Base-by-base conservation (phyloP, 2,888 invertebrate genomes). In the Lacanobia oleracea region DNA sequence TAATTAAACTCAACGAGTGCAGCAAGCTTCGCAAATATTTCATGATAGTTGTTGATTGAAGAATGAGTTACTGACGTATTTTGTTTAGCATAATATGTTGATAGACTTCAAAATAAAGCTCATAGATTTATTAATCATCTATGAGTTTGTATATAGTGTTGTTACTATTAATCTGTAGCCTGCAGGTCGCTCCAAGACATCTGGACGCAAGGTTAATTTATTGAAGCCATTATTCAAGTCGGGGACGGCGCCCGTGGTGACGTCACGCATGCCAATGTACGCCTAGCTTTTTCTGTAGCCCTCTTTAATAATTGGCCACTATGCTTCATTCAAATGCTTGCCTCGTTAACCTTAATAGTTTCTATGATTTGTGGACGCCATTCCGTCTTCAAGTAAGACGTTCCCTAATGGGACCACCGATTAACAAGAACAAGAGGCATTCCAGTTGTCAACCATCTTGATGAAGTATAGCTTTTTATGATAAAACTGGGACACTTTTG, bases 131-230 rank as follows among this genome's bases (percentile, higher is more conserved):
- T 63, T 67, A 54, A 72, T 45, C 21, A 27, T 40, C 12, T 60
- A 56, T 53, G 37, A 61, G 21, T 65, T 64, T 64, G 69, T 65
- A 62, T 57, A 65, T 71, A 43, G 48, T 68, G 54, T 78, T 72
- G 69, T 69, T 65, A 85, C 84, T 87, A 90, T 89, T 88, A 91
- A 91, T 90, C 83, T 86, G 85, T 69, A 57, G 82, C 86, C 83
- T 84, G 75, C 85, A 88, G 87, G 86, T 87, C 83, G 72, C 81
- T 81, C 70, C 77, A 77, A 89, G 89, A 88, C 89, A 91, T 90
- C 88, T 91, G 91, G 92, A 90, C 89, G 86, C 82, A 70, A 72
- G 86, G 82, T 84, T 89, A 91, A 93, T 93, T 92, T 92, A 93
- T 93, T 75, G 83, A 71, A 65, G 76, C 85, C 85, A 92, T 93